Evolutionary conservation across 2,888 invertebrate species (phyloP), one percentile per base, ranked within the genome.

Genomic region (Chymomyza procnemis): DNA sequence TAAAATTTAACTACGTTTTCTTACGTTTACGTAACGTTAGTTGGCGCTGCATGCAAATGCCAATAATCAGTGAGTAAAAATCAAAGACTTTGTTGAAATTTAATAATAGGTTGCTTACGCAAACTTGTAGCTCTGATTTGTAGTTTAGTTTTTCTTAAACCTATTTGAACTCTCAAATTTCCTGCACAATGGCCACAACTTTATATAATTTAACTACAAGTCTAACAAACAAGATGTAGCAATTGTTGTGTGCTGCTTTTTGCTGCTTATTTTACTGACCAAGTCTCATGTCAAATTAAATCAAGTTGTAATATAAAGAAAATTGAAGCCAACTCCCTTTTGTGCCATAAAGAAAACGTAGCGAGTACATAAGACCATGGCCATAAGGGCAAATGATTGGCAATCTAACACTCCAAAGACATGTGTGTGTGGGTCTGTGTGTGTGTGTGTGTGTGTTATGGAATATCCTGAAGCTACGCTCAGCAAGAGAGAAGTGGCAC

Each of bases 221-320:
- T 59, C 46, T 34, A n/a, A n/a, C n/a, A n/a, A 12, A 18, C 18
- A 19, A 41, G 19, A 16, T 4, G 46, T 19, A 41, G 26, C 70
- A 56, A 48, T 34, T 59, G 46, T 46, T 21, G 16, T 61, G 52
- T 52, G 47, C 58, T 48, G 50, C 59, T 48, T 21, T 66, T 57
- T 61, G 61, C 69, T 73, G 69, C 62, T 73, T 60, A 62, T 73
- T 73, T 73, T 58, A 64, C 47, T 63, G 60, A 78, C 80, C 85
- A 80, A 87, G 88, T 89, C 90, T 90, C 90, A 85, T 86, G 88
- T 89, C 90, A 89, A 90, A 90, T 90, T 90, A 90, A 90, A 90
- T 90, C 90, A 89, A 88, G 89, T 74, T 78, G 79, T 89, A 90
- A 90, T 89, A 89, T 84, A 81, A 84, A 85, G 86, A 84, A 89